Evolutionary conservation across 2,113 vertebrate species (phyloP), one percentile per base, ranked within the genome.

Genomic region (Gobio gobio): DNA sequence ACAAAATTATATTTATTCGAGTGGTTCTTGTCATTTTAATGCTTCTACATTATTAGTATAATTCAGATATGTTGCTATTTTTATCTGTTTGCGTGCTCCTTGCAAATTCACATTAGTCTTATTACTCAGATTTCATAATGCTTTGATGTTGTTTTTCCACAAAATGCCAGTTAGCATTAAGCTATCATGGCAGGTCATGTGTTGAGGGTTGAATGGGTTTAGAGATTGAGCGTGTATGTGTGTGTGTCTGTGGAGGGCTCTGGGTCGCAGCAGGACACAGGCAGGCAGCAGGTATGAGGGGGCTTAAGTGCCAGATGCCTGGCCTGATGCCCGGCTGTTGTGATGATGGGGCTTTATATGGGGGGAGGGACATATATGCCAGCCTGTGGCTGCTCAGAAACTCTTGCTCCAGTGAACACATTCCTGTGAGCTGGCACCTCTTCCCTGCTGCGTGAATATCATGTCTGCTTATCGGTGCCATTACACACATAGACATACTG

Each of bases 221-320:
- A 73, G 70, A 43, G n/a, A 20, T 10, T 59, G 78, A n/a, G 64
- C 3, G 12, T 12, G 86, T 33, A 51, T 56, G 49, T 73, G 33
- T 66, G 18, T 40, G 24, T 74, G 51, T 54, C 20, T 24, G 68
- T 79, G 49, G 13, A 58, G 9, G 40, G 29, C 18, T 83, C 58
- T 24, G 66, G 82, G 56, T 63, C 40, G 10, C 45, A 80, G 24
- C 82, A 40, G 56, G 82, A 84, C 82, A 74, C 66, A 75, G 56
- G 47, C 59, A 59, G 72, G 56, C 75, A 80, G 58, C 70, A 87
- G 86, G 77, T 82, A 76, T 76, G 47, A 76, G 45, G 47, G 24
- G 51, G 74, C 74, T 79, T 58, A 70, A 56, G 20, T 87, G 82
- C 66, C 76, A 87, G 76, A 79, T 87, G 76, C 26, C 83, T 78